A percentile compares a stretch with the other conserved stretches of the same genome.
Conservation (phyloP, 2,113 vertebrate genomes). For the Sciurus niger region DNA sequence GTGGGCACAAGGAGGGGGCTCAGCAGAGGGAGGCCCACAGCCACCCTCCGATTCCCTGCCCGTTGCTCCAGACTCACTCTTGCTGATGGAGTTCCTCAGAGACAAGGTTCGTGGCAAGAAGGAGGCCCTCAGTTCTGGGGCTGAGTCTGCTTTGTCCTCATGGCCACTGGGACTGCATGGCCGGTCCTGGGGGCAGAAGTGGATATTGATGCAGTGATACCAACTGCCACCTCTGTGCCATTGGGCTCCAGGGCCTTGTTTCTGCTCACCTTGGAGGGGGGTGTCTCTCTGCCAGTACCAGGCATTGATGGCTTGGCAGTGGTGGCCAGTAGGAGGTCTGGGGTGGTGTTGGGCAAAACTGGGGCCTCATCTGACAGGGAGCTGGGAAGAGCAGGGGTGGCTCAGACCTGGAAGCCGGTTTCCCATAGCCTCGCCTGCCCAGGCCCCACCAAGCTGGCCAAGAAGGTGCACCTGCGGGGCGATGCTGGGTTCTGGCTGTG, state of each 20-base stretch:
- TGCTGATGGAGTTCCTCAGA: conserved; percentile 94
- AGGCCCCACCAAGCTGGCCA: background rate
- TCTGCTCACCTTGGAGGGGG: conserved; percentile 67
- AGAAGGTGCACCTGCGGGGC: conserved; percentile 58
- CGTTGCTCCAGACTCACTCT: conserved; percentile 88
- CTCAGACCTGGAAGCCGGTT: background rate
- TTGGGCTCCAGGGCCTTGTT: background rate
- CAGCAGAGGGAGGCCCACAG: conserved; percentile 12
- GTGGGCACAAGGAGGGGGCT: conserved; percentile 15
- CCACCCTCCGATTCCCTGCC: fast-evolving
- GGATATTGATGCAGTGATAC: background rate
- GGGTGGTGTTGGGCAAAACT: conserved; percentile 89
- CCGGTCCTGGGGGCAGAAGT: background rate
- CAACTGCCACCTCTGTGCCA: background rate
- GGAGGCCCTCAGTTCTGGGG: conserved; percentile 84
- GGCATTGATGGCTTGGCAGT: conserved; percentile 87
- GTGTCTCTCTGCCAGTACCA: conserved; percentile 78
- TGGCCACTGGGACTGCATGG: background rate
- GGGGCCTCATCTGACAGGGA: conserved; percentile 87
- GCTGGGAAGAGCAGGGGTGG: conserved; percentile 59
- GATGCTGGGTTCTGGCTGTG: conserved; percentile 64
- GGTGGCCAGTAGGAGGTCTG: conserved; percentile 93
- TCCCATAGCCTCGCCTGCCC: background rate
- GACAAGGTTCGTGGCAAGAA: conserved; percentile 92
- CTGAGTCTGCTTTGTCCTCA: background rate